Conservation (phyloP, 2,113 vertebrate genomes). For the Mastomys coucha region DNA sequence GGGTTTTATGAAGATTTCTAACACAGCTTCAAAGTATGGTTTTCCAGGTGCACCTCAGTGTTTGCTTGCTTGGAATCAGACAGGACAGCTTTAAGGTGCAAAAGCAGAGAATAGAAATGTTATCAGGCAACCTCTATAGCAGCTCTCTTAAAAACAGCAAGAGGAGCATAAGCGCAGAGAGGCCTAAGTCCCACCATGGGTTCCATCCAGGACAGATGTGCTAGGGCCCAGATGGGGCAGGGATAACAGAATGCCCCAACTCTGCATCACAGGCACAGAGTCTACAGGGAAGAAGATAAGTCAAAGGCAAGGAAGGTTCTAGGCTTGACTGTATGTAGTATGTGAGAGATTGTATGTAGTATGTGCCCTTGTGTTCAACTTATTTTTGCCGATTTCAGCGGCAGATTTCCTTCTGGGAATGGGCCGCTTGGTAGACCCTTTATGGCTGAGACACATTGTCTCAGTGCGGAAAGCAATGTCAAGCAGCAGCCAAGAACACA, state of each 20-base stretch:
- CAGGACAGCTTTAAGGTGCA: neutral
- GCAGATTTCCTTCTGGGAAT: conserved; percentile 1
- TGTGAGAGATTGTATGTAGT: neutral
- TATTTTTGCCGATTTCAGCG: conserved; percentile 9
- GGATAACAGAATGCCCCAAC: neutral
- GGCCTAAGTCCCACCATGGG: neutral
- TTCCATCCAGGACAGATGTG: neutral
- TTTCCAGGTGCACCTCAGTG: neutral
- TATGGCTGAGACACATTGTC: neutral
- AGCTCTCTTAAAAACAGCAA: neutral
- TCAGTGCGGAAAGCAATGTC: conserved; percentile 9
- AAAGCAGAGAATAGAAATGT: neutral
- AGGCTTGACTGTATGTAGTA: neutral
- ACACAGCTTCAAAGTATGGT: neutral
- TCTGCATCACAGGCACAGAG: neutral
- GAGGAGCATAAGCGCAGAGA: neutral
- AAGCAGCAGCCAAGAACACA: conserved; percentile 1
- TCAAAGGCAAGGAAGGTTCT: neutral
- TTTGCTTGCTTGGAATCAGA: neutral
- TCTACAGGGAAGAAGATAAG: neutral
- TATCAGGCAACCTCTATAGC: neutral
- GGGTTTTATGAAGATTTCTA: conserved; percentile 43
- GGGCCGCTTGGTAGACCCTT: neutral
- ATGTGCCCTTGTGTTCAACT: neutral
- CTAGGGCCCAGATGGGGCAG: neutral